These are phyloP conservation scores for Ceyx margarethae DNA, from an alignment of 2,113 vertebrate genomes.

Conservation along the genomic window DNA sequence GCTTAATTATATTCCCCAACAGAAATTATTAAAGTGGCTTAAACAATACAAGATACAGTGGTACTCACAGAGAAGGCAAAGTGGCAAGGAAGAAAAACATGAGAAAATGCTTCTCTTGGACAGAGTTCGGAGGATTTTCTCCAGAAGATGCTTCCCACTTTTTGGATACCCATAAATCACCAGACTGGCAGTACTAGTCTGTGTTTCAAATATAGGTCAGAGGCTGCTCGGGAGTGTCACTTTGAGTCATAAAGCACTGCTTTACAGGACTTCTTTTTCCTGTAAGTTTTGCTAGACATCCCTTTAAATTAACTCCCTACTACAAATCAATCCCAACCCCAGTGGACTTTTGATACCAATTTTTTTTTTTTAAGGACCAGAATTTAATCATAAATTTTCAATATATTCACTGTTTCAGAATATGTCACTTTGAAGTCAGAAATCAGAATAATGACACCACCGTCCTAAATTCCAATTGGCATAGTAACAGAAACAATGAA, in stretches of 20 bases:
- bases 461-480: background rate
- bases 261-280: background rate
- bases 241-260: conserved; percentile 28
- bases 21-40: background rate
- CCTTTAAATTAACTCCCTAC: background rate
- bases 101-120: background rate
- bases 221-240: conserved; percentile 48
- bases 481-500: background rate
- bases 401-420: background rate
- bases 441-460: background rate
- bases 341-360: background rate
- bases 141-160: conserved; percentile 21
- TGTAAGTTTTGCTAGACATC: background rate
- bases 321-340: background rate
- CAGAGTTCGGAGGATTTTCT: background rate
- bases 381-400: background rate
- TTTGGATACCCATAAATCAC: conserved; percentile 53
- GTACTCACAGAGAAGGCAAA: conserved; percentile 1
- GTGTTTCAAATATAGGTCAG: conserved; percentile 50
- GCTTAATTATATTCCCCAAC: background rate
- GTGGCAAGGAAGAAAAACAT: background rate
- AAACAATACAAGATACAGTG: background rate
- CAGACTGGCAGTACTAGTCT: conserved; percentile 61
- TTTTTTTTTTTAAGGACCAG: background rate
- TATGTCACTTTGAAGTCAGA: background rate